Evolutionary conservation across 2,113 vertebrate species (phyloP), one percentile per base, ranked within the genome.

Genomic region (Carassius carassius): DNA sequence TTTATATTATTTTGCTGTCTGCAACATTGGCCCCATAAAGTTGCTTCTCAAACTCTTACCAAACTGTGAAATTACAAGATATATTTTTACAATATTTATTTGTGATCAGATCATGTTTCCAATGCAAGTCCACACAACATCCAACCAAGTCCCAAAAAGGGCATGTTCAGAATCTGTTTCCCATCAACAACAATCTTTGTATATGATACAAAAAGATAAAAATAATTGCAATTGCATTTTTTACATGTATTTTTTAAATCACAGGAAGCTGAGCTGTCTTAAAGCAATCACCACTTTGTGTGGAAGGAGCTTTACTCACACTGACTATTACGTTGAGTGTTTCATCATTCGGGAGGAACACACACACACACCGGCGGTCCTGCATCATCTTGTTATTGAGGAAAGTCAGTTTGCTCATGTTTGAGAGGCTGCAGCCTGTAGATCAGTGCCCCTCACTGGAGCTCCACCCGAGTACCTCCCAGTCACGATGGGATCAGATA

Each of bases 321-420:
- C 96, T 98, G 87, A 99, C 98, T 86, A 99, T 98, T 93, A 99
- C 96, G 87, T 97, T 98, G 90, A 99, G 95, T 2, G 98, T 99
- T 87, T 99, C 96, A 54, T 99, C 98, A 0, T 98, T 97, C 86
- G 98, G 98, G 89, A 99, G 95, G 95, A 99, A 99, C 87, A 99
- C 97, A 89, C 98, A 99, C 81, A 99, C 97, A 81, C 97, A 99
- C 89, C 98, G 96, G 89, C 98, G 97, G 95, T 99, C 98, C 94
- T 99, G 98, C 98, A 99, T 99, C 95, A 95, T 93, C 98, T 96
- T 96, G 94, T 99, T 99, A 93, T 97, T 99, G 89, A 97, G 96
- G 91, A 99, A 99, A 92, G 89, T 94, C 95, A 98, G 91, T 95
- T 95, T 99, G 97, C 95, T 99, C 98, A 99, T 99, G 44, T 97